Percentiles rank a stretch among this genome's conserved stretches.
phyloP scores from a whole-genome alignment of 2,113 vertebrate species.

The Trachemys scripta region DNA sequence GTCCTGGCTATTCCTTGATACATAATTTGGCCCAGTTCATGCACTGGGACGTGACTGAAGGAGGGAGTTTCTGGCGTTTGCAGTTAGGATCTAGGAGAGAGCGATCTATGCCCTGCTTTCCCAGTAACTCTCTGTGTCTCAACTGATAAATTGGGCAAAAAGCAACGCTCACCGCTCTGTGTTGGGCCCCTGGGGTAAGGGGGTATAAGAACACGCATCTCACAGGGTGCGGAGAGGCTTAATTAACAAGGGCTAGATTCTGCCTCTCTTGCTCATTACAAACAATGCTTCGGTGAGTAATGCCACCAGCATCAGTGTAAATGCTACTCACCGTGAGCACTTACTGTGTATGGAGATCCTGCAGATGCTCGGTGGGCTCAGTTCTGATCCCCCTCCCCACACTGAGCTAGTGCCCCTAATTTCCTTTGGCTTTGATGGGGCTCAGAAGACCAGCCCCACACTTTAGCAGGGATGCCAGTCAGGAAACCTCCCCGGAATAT shows the following conservation, averaged over 20 bases:
- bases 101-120: background rate
- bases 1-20: background rate
- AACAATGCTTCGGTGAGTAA: background rate
- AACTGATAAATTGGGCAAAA: background rate
- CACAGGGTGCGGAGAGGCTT: background rate
- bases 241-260: background rate
- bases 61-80: background rate
- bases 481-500: background rate
- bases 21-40: background rate
- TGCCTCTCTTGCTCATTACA: background rate
- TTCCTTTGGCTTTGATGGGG: accelerated
- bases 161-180: background rate
- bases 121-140: background rate
- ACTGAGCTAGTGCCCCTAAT: background rate
- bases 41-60: background rate
- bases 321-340: background rate
- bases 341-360: background rate
- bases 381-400: background rate
- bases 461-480: background rate
- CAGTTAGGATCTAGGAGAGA: background rate
- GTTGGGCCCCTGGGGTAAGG: background rate
- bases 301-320: background rate
- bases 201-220: background rate
- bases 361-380: background rate
- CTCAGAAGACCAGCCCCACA: background rate